Evolutionary conservation across 2,797 vertebrate genomes (phyloP).

Genomic region (Muscicapa striata): DNA sequence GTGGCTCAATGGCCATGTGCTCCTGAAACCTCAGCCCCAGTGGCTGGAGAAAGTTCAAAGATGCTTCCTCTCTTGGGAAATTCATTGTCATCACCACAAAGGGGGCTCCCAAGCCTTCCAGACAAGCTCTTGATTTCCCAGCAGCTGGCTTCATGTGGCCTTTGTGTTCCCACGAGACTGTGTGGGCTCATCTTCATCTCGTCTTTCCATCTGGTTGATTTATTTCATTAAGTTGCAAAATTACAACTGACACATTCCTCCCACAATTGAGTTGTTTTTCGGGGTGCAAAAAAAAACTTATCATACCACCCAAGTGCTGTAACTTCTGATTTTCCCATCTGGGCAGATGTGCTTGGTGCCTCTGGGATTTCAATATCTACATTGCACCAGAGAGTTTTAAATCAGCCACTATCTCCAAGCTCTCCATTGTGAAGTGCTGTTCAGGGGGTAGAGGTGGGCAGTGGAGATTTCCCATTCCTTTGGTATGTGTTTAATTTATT

Average conservation of each 20-base stretch:
- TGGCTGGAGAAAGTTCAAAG: slow-evolving; percentile 8
- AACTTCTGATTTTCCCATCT: slow-evolving; percentile 63
- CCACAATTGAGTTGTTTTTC: slow-evolving; percentile 51
- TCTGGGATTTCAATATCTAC: not conserved
- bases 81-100: not conserved
- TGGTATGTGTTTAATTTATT: not conserved
- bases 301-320: slow-evolving; percentile 38
- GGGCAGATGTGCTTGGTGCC: slow-evolving; percentile 18
- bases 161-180: not conserved
- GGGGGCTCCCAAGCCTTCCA: not conserved
- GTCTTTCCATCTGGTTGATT: slow-evolving; percentile 60
- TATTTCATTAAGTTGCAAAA: slow-evolving; percentile 65
- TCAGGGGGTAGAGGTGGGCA: not conserved
- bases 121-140: not conserved
- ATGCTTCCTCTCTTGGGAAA: not conserved
- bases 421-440: not conserved
- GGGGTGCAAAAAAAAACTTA: slow-evolving; percentile 48
- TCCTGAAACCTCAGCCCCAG: not conserved
- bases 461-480: not conserved
- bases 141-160: slow-evolving; percentile 2
- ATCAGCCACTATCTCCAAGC: not conserved
- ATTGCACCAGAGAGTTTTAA: not conserved
- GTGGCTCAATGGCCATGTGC: not conserved
- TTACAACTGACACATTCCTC: slow-evolving; percentile 66
- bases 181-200: slow-evolving; percentile 34